Evolutionary conservation across 2,113 vertebrate genomes (phyloP), one percentile per base, ranked within the genome.

Genomic region (Ibidorhyncha struthersii): DNA sequence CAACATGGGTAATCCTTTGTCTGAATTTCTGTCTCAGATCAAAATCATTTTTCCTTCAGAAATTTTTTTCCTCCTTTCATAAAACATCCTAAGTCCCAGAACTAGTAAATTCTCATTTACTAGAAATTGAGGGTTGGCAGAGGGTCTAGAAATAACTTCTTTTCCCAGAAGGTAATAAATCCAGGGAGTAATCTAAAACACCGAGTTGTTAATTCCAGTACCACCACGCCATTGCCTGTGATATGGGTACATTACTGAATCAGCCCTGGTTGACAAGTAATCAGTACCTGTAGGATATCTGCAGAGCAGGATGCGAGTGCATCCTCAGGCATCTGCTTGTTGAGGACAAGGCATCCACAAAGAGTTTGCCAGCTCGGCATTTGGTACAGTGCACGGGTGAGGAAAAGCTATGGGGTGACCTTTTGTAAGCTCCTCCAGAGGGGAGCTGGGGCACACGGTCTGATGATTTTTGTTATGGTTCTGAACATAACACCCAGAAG

Each of bases 121-220:
- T 92, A 96, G 92, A 95, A 98, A 97, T 17, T 88, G 78, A 93
- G 94, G 72, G 96, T 92, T 97, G 96, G 87, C 95, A 97, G 86
- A 92, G 85, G 89, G 84, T 96, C 97, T 97, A 95, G 93, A 97
- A 98, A 97, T 97, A 97, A 95, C 95, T 97, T 97, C 85, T 97
- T 97, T 49, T 91, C 95, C 84, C 90, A 95, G 67, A 96, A 96
- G 91, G 79, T 94, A 97, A 94, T 95, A 97, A 96, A 97, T 94
- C 94, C 81, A 96, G 96, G 94, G 97, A 98, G 88, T 94, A 93
- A 97, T 95, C 92, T 93, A 76, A 89, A 95, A 92, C 55, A 81
- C 82, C 8, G 25, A 95, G 74, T 76, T 91, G 95, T 97, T 98
- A 96, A 98, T 98, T 97, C 95, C 85, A 76, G 74, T 61, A 83